Base-by-base conservation (phyloP, 2,797 vertebrate species). In the Poecile montanus region DNA sequence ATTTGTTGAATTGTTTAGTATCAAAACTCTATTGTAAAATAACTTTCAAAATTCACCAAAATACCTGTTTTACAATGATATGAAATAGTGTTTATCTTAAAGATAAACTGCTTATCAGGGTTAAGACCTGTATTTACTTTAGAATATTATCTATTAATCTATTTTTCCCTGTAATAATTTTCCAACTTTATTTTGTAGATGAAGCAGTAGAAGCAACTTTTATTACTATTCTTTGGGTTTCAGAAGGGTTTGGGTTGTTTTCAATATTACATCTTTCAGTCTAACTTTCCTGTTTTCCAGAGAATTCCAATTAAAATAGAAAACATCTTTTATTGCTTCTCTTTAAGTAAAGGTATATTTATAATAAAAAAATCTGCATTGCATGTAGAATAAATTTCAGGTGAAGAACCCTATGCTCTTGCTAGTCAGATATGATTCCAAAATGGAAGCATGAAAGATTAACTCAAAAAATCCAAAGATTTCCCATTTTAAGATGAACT, bases 341-440 rank as follows among this genome's bases (percentile, higher is more conserved):
- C 7, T 38, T 54, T 42, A 80, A 61, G 11, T 26, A 66, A 62
- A 72, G 10, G 5, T 13, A 65, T 53, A 68, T n/a, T 70, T 62
- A 7, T 38, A 27, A 34, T 32, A 2, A 29, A 36, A 54, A 57
- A 22, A 10, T 10, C 18, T 48, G 2, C 19, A 63, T 25, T 51
- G 6, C 30, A 51, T 3, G 5, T 20, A 67, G 25, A 34, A 44
- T 66, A 73, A 53, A 91, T 77, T 81, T 72, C 75, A 79, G 5
- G 34, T 44, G 68, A 72, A 65, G 6, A 7, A 2, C 3, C 16
- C 15, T 21, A 51, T 0, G 0, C 7, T 54, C 15, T 50, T 88
- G 80, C 1, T 5, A 71, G 16, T 58, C 4, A 4, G 12, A 8
- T 65, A 40, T 25, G 20, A 82, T 67, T 60, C 21, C 68, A 42